Evolutionary conservation across 2,888 invertebrate species (phyloP), one percentile per base, ranked within the genome.

Genomic region (Agrypnus murinus): DNA sequence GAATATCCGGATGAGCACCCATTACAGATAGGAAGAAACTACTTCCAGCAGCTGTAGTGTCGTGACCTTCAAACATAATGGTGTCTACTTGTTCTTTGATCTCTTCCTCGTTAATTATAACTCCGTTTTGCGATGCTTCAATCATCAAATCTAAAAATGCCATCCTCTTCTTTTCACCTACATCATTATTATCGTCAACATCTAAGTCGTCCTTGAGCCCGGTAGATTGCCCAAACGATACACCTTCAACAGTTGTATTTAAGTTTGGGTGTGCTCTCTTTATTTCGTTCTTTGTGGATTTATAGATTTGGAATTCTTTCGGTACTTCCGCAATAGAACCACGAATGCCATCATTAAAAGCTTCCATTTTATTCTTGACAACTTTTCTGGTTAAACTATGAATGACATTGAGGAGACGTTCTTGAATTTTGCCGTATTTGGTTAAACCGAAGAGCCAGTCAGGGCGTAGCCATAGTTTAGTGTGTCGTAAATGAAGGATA

Each of bases 141-240:
- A 97, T 90, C 88, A 97, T 89, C 72, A 97, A 88, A 85, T 98
- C 97, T 74, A 97, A 89, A 86, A 97, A 95, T 0, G 97, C 95
- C 76, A 95, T 87, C 57, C 95, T 90, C 82, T 93, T 92, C 87
- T 95, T 95, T 81, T 92, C 92, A 53, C 94, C 94, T 58, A 94
- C 88, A 84, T 94, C 93, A 78, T 92, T 92, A 78, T 92, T 92
- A 82, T 94, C 94, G 81, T 95, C 95, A 71, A 92, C 92, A 80
- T 95, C 95, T 73, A 95, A 87, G 85, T 95, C 94, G 80, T 95
- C 94, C 72, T 88, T 89, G 10, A 90, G 81, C 14, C 89, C 89
- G 19, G 86, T 81, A 1, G 88, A 86, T 75, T 89, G 89, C 2
- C 89, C 89, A 75, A 87, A 89, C 0, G 92, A 90, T 31, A 92